Evolutionary conservation across 1,140 invertebrate species (phyloP).

Genomic region (Drosophila melanogaster): Release_6_plus_ISO1_MT NT_033779.5:5989501-5990000

Average conservation of each 20-base stretch:
- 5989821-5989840: conserved; percentile 57
- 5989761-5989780: conserved; percentile 60
- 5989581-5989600: conserved; percentile 21
- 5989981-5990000: conserved; percentile 38
- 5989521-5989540: conserved; percentile 68
- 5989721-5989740: conserved; percentile 54
- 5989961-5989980: background rate
- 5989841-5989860: conserved; percentile 73
- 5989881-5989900: conserved; percentile 70
- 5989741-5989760: conserved; percentile 41
- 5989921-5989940: conserved; percentile 62
- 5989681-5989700: conserved; percentile 34
- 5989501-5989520: conserved; percentile 53
- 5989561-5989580: conserved; percentile 58
- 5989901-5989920: conserved; percentile 60
- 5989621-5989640: conserved; percentile 21
- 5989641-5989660: conserved; percentile 64
- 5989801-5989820: conserved; percentile 34
- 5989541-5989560: conserved; percentile 62
- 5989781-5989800: conserved; percentile 23
- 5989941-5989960: conserved; percentile 22
- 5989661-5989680: conserved; percentile 81
- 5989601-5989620: conserved; percentile 41
- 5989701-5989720: conserved; percentile 41
- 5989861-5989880: conserved; percentile 65